Base-by-base conservation (phyloP, 2,113 vertebrate species). In the Ctenomys sociabilis region DNA sequence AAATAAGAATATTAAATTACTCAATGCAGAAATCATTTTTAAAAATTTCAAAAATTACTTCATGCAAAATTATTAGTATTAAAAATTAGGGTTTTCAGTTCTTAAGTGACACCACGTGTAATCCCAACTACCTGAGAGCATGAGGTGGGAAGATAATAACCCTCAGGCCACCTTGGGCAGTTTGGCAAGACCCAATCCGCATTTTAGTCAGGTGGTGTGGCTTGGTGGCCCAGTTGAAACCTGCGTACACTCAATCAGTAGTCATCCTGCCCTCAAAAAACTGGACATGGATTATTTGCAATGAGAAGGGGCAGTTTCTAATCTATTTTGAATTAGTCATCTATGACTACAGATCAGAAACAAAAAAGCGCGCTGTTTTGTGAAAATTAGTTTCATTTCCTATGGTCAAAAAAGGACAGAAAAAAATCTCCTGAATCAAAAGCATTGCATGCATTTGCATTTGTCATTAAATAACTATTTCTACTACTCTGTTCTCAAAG, bases 381-480 rank as follows among this genome's bases (percentile, higher is more conserved):
- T 82, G 72, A 95, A 95, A 97, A 97, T 92, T 88, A 68, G 89
- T 94, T 96, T 97, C 0, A 3, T 88, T 97, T 96, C n/a, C 84
- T 92, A 64, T 43, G 70, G 75, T 80, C 95, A 57, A 68, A 96
- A 96, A 95, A 73, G 59, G 95, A 96, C 95, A 72, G 28, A 95
- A 75, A 37, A 64, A 24, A 72, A 80, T 49, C 26, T 14, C 0
- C 83, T 94, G 91, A 97, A 90, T 97, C 95, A 97, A 97, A 97
- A 78, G 37, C 93, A 93, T 4, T 93, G n/a, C 3, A 37, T 37
- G n/a, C 22, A 54, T 96, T 97, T 98, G 95, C 86, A 93, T 98
- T 97, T 98, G 66, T 94, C 97, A 96, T 96, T 95, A 95, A 96
- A 93, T 80, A 97, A 96, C 95, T 98, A 97, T 81, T 94, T 73